phyloP scores from a whole-genome alignment of 2,113 vertebrate genomes.

The Melanostigma gelatinosum region DNA sequence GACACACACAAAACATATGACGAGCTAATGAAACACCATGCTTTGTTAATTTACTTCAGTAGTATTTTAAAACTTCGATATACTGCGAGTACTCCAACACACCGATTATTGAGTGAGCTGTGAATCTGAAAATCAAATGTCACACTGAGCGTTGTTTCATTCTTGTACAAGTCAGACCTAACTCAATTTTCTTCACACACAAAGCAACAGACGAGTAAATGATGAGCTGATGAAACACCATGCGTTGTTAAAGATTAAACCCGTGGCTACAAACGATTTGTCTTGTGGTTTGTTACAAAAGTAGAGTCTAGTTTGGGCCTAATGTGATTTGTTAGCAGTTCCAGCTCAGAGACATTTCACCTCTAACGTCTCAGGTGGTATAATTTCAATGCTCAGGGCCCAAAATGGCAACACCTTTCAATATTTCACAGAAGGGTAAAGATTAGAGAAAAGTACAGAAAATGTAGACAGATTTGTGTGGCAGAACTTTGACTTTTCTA shows the following conservation, averaged over 20 bases:
- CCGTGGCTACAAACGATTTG: neutral
- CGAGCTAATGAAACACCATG: neutral
- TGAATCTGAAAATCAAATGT: conserved; percentile 3
- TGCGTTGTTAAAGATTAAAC: neutral
- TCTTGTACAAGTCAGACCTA: neutral
- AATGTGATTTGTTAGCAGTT: neutral
- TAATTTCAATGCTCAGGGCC: neutral
- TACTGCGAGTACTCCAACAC: neutral
- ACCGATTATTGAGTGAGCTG: neutral
- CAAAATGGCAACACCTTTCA: neutral
- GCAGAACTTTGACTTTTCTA: neutral
- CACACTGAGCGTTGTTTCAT: neutral
- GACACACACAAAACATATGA: neutral
- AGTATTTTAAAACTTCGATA: neutral
- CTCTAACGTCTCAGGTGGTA: neutral
- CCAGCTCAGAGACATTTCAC: neutral
- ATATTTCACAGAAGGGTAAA: neutral
- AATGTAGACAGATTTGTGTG: neutral
- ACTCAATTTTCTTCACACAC: neutral
- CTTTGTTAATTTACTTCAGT: too few species aligned
- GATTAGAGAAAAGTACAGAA: conserved; percentile 3
- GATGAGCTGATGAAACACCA: neutral
- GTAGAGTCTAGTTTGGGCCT: neutral
- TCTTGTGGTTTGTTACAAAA: neutral
- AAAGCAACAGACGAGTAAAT: neutral